Percentiles rank a stretch among this genome's conserved stretches.
phyloP scores from a whole-genome alignment of 1,140 invertebrate genomes.

The Euglossa dilemma region DNA sequence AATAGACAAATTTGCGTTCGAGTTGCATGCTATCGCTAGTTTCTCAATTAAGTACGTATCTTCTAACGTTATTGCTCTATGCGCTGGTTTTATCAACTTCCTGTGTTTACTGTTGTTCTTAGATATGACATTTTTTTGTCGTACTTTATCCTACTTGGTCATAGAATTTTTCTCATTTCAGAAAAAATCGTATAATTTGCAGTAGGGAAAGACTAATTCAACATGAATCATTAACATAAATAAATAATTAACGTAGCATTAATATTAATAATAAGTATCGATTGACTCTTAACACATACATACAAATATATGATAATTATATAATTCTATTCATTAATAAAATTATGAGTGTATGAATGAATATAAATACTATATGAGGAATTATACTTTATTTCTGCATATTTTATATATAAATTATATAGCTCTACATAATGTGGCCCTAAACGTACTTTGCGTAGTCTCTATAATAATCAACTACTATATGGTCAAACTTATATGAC shows the following conservation, averaged over 20 bases:
- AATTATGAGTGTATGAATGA: not conserved
- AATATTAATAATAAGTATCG: not conserved
- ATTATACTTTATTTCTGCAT: not conserved
- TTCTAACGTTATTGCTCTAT: slow-evolving; percentile 5
- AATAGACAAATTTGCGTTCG: not conserved
- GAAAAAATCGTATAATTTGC: not conserved
- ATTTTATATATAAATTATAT: not conserved
- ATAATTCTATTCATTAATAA: not conserved
- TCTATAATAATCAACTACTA: not conserved
- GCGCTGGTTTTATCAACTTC: slow-evolving; percentile 11
- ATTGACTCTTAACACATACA: not conserved
- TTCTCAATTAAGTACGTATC: slow-evolving; percentile 17
- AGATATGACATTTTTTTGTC: not conserved
- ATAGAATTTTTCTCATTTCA: not conserved
- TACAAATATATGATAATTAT: not conserved
- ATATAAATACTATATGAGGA: not conserved
- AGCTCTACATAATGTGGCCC: not conserved
- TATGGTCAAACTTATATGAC: not conserved
- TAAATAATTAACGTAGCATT: not conserved
- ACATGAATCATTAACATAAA: not conserved
- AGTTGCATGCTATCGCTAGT: not conserved
- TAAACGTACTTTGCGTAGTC: too few species aligned
- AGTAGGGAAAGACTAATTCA: not conserved
- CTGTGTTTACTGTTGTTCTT: slow-evolving; percentile 8
- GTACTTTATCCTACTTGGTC: not conserved